A percentile compares a stretch with the other conserved stretches of the same genome.
phyloP scores from a whole-genome alignment of 1,140 invertebrate species.

The Penaeus japonicus region DNA sequence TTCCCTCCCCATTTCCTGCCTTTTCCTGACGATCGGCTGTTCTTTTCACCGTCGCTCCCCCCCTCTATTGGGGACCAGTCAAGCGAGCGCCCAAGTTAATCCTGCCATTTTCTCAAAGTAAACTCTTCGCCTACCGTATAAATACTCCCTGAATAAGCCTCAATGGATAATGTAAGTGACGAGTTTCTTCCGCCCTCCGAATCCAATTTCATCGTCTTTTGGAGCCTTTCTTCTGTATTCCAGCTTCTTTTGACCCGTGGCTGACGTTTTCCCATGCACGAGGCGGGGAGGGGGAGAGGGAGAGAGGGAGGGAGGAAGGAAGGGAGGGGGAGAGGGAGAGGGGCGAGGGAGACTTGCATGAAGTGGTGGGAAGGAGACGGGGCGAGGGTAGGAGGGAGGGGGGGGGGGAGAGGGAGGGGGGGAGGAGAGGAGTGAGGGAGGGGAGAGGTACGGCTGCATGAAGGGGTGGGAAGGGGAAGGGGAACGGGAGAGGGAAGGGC shows the following conservation, averaged over 20 bases:
- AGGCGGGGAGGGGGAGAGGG: neutral
- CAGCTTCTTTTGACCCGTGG: slow-evolving; percentile 18
- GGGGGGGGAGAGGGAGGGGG: neutral
- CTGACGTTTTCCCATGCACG: neutral
- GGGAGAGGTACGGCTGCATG: too few species aligned
- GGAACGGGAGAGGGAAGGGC: too few species aligned
- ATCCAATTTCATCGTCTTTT: slow-evolving; percentile 49
- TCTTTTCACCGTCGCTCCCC: neutral
- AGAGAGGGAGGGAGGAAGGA: neutral
- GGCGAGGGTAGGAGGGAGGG: neutral
- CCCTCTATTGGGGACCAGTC: slow-evolving; percentile 1
- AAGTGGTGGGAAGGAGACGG: neutral
- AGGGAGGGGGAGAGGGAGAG: neutral
- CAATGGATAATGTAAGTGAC: slow-evolving; percentile 54
- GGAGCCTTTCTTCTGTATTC: slow-evolving; percentile 46
- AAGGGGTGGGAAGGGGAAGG: neutral
- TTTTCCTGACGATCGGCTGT: neutral
- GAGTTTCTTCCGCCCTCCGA: slow-evolving; percentile 34
- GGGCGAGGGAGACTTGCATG: neutral
- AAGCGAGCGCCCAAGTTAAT: neutral
- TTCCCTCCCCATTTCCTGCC: too few species aligned
- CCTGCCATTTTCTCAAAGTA: neutral
- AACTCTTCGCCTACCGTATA: slow-evolving; percentile 46
- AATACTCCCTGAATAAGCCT: slow-evolving; percentile 51
- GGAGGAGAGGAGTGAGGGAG: neutral